phyloP scores from a whole-genome alignment of 2,888 invertebrate species.

The Capitulum mitella region DNA sequence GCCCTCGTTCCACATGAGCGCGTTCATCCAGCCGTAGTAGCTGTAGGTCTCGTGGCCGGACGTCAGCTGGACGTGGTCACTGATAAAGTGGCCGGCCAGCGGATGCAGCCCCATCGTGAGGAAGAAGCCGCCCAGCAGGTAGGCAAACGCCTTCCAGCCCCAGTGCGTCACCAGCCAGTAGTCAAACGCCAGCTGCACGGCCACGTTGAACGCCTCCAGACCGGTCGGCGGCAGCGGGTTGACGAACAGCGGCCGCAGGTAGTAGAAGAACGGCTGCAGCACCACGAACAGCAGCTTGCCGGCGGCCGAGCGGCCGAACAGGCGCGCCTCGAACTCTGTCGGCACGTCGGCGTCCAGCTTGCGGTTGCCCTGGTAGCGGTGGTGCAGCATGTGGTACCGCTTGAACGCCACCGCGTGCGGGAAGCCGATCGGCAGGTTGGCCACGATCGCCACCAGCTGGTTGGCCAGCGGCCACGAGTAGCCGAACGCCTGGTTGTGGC shows the following conservation, averaged over 20 bases:
- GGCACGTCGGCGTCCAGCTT: conserved; percentile 19
- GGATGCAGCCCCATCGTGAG: conserved; percentile 20
- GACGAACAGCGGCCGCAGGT: background rate
- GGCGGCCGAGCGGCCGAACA: background rate
- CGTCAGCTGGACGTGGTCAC: background rate
- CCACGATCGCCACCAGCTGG: background rate
- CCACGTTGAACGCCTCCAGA: conserved; percentile 19
- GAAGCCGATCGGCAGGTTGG: conserved; percentile 6
- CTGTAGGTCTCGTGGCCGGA: conserved; percentile 13
- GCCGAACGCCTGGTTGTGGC: conserved; percentile 24
- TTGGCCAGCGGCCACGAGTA: background rate
- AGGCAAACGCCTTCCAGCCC: background rate
- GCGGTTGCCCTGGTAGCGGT: background rate
- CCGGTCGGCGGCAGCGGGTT: conserved; percentile 13
- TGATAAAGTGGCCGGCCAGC: conserved; percentile 5
- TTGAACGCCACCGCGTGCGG: conserved; percentile 5
- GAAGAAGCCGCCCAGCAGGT: conserved; percentile 17
- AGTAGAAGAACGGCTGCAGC: conserved; percentile 24
- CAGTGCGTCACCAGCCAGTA: background rate
- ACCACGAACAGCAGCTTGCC: background rate
- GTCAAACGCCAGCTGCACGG: conserved; percentile 14
- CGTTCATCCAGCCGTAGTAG: conserved; percentile 25
- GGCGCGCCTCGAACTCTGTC: conserved; percentile 11
- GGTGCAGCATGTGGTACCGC: conserved; percentile 17
- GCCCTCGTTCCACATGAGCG: conserved; percentile 24